Percentiles rank a stretch among this genome's conserved stretches.
phyloP scores from a whole-genome alignment of 2,113 vertebrate genomes.

The Muscicapa adusta region DNA sequence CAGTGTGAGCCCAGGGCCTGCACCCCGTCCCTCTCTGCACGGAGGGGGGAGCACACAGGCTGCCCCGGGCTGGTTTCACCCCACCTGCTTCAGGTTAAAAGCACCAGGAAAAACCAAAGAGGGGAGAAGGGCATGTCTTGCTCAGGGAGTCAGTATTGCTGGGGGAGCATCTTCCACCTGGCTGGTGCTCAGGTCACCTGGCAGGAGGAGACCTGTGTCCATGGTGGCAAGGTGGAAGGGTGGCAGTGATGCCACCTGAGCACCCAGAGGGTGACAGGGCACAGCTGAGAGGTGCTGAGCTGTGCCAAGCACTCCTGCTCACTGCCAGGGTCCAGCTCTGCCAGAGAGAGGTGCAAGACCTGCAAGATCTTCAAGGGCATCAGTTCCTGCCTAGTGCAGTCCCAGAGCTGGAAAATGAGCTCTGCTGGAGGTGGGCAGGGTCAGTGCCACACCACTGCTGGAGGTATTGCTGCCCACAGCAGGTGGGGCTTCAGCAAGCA shows the following conservation, averaged over 20 bases:
- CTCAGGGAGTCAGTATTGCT: neutral
- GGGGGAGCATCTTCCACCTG: neutral
- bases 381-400: neutral
- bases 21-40: fast-evolving
- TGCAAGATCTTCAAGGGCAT: fast-evolving
- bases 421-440: neutral
- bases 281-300: neutral
- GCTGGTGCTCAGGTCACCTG: neutral
- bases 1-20: neutral
- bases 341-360: neutral
- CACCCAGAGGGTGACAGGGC: neutral
- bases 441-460: fast-evolving
- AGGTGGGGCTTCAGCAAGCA: neutral
- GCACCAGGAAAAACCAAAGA: fast-evolving
- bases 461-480: neutral
- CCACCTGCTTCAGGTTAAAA: neutral
- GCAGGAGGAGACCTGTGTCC: neutral
- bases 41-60: neutral
- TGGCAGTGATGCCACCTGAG: neutral
- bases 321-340: fast-evolving
- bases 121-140: fast-evolving
- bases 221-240: fast-evolving
- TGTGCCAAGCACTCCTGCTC: neutral
- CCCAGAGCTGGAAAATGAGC: neutral
- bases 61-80: neutral